These are phyloP conservation scores for Leptopilina myrica DNA, from an alignment of 2,888 invertebrate genomes.

Conservation along the genomic window DNA sequence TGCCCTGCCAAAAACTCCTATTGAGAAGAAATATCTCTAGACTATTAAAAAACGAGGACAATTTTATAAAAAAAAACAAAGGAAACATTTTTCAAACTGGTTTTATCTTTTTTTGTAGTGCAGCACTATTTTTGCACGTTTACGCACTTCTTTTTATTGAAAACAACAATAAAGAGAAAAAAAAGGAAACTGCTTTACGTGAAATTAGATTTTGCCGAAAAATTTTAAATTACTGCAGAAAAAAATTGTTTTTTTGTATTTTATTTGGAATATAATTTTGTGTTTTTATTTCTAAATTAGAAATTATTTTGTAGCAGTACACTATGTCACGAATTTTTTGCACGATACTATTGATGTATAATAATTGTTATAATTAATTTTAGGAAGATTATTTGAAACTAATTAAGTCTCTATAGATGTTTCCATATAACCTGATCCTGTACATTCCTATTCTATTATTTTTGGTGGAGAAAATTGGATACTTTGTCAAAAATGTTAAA, in stretches of 20 bases:
- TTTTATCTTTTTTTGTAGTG: slow-evolving; percentile 25
- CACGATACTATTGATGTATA: background rate
- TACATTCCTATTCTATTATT: background rate
- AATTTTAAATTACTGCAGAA: too few species aligned
- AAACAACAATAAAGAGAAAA: too few species aligned
- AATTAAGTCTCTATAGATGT: background rate
- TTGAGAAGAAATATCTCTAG: slow-evolving; percentile 15
- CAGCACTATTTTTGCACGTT: slow-evolving; percentile 19
- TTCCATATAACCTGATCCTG: background rate
- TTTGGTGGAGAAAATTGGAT: background rate
- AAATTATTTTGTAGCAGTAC: too few species aligned
- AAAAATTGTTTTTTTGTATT: too few species aligned
- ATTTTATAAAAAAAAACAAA: background rate
- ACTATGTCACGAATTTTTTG: background rate
- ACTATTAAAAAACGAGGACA: slow-evolving; percentile 15
- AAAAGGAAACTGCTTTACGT: too few species aligned
- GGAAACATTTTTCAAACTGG: slow-evolving; percentile 12
- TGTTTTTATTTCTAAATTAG: too few species aligned
- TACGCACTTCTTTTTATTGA: background rate
- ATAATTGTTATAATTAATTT: background rate
- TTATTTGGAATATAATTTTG: too few species aligned
- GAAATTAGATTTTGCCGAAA: too few species aligned
- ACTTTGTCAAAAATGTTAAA: background rate
- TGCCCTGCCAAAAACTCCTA: slow-evolving; percentile 48
- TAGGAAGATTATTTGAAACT: background rate